Conservation (phyloP, 2,797 vertebrate species). For the Yasuhikotakia modesta region DNA sequence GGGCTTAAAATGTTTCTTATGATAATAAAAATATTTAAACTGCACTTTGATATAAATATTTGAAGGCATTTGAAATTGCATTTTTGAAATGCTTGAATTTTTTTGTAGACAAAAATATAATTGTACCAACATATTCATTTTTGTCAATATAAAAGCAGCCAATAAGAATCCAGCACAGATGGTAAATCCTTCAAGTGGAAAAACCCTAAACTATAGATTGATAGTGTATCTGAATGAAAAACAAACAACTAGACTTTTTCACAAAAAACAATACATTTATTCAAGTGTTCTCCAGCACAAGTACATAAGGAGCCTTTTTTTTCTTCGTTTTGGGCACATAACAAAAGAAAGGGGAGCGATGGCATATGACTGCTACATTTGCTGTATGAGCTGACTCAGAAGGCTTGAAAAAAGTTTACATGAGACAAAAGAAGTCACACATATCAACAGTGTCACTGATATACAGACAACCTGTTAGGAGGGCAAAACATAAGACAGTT, state of each 20-base stretch:
- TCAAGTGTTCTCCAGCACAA: conserved; percentile 99
- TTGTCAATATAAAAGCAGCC: no score
- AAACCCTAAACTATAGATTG: no score
- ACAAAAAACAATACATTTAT: conserved; percentile 99
- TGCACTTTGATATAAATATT: no score
- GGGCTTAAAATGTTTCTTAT: no score
- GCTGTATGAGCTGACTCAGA: conserved; percentile 90
- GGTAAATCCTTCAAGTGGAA: no score
- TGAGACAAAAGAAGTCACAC: conserved; percentile 90
- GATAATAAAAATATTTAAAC: no score
- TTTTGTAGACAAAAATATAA: no score
- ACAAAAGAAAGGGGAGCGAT: conserved; percentile 79
- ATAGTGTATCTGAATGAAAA: not conserved
- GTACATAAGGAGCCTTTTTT: conserved; percentile 92
- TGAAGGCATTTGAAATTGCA: no score
- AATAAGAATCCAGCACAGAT: no score
- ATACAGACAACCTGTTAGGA: conserved; percentile 75
- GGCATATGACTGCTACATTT: conserved; percentile 92
- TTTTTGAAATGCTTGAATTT: no score
- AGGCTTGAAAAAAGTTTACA: conserved; percentile 85
- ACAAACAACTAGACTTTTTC: conserved; percentile 73
- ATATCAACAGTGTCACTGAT: conserved; percentile 83
- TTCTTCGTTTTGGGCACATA: conserved; percentile 88
- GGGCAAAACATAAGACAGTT: conserved; percentile 86
- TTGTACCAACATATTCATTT: no score